Base-by-base conservation (phyloP, 2,888 invertebrate species). In the Melanargia galathea region DNA sequence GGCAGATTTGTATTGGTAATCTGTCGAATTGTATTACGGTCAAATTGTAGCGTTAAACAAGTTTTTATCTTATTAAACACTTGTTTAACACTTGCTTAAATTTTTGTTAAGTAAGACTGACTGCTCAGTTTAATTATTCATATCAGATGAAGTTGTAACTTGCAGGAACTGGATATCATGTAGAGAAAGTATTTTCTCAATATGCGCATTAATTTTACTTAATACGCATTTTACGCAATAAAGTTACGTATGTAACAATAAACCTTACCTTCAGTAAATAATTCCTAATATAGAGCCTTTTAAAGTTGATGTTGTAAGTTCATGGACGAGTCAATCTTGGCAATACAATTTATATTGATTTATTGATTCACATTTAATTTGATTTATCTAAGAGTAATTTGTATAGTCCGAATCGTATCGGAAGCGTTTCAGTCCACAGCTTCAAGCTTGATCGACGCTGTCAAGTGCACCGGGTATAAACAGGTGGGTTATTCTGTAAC, bases 401-500 rank as follows among this genome's bases (percentile, higher is more conserved):
- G 70, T 71, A 66, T 60, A 70, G 63, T 62, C 66, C 62, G 66
- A 35, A 71, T 74, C 74, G 71, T 77, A 79, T 76, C 76, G 11
- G 33, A 35, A 52, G 26, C 51, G 11, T 58, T 35, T 22, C 13
- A 46, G 49, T 2, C 72, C 68, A 67, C 67, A 68, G 74, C 6
- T n/a, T n/a, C n/a, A n/a, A 68, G 74, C 75, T 76, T 79, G 78
- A 76, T 77, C 69, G 72, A 74, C 71, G 73, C 73, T 73, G 74
- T 77, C 77, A 71, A 71, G 74, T 74, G 79, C 76, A 75, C 75
- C 58, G 48, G 33, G 48, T 35, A 58, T 48, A 58, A 58, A 58
- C 58, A 58, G n/a, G n/a, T n/a, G n/a, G n/a, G n/a, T n/a, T n/a
- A n/a, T n/a, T n/a, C n/a, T n/a, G n/a, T n/a, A n/a, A n/a, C n/a